Base-by-base conservation (phyloP, 2,888 invertebrate species). In the Campopleginae sp. region DNA sequence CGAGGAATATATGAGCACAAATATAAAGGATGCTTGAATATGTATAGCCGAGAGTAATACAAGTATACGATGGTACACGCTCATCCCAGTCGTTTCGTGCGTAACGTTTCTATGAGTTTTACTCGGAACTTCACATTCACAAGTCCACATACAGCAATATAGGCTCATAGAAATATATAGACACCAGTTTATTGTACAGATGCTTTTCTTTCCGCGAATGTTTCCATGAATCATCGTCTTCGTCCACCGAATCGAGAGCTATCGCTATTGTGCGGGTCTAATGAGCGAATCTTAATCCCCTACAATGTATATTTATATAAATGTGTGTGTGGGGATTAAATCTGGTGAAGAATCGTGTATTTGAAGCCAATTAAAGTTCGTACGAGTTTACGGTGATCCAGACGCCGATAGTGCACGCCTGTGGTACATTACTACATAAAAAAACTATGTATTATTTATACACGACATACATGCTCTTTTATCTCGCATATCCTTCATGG, bases 21-120 rank as follows among this genome's bases (percentile, higher is more conserved):
- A 85, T 80, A 78, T 85, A 86, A 80, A 80, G 78, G 85, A 80
- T 82, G 85, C 84, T 27, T 48, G n/a, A 12, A 85, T 84, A 78
- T 72, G 70, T 72, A 81, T 72, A 79, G 65, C 63, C 80, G 88
- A 74, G 86, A 82, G 81, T 83, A 83, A 85, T 79, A 81, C 78
- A 54, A 75, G 71, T n/a, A 42, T 27, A 63, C 38, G 38, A 27
- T 70, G 75, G 61, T 44, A 75, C 75, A 79, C 85, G 82, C 86
- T 85, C 84, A 82, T 88, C 87, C 84, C 88, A 84, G 87, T 86
- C 84, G 87, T 88, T 88, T 88, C 88, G 85, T 87, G 85, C 88
- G 88, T 87, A 88, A 90, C 87, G 88, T 86, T 85, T 86, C 88
- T 85, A 86, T 85, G 88, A 86, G 88, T 90, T 89, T 88, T 87